Conservation (phyloP, 64 coral and sea anemone genomes). For the Pachyseris speciosa region DNA sequence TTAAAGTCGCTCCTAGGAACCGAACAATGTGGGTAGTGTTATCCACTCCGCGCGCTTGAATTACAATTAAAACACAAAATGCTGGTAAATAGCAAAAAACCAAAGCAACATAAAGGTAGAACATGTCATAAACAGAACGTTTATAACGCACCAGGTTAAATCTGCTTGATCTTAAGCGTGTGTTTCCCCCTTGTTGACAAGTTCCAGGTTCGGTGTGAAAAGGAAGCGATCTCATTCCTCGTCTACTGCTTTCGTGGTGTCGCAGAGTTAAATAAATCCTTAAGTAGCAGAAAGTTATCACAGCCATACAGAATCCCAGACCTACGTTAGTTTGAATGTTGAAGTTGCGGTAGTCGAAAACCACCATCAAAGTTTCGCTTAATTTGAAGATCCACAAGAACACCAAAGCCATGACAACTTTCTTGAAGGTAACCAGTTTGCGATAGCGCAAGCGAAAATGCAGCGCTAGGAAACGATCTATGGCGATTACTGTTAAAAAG, state of each 20-base stretch:
- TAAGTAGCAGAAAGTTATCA: neutral
- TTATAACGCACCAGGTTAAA: too few species aligned
- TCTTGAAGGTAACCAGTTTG: neutral
- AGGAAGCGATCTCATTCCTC: neutral
- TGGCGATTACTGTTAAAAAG: neutral
- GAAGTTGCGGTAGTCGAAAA: neutral
- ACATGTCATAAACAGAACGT: too few species aligned
- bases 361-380: neutral
- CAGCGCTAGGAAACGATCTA: conserved; percentile 4
- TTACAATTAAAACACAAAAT: too few species aligned
- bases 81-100: too few species aligned
- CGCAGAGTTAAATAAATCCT: conserved; percentile 9
- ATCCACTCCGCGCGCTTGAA: too few species aligned
- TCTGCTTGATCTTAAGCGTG: neutral
- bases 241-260: neutral
- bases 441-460: neutral
- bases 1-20: too few species aligned
- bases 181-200: neutral
- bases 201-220: too few species aligned
- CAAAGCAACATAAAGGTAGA: too few species aligned
- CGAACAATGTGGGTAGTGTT: too few species aligned
- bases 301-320: neutral
- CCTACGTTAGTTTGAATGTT: neutral
- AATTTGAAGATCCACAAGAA: neutral
- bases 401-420: neutral